phyloP scores from a whole-genome alignment of 2,888 invertebrate species.

The Hermodice carunculata region DNA sequence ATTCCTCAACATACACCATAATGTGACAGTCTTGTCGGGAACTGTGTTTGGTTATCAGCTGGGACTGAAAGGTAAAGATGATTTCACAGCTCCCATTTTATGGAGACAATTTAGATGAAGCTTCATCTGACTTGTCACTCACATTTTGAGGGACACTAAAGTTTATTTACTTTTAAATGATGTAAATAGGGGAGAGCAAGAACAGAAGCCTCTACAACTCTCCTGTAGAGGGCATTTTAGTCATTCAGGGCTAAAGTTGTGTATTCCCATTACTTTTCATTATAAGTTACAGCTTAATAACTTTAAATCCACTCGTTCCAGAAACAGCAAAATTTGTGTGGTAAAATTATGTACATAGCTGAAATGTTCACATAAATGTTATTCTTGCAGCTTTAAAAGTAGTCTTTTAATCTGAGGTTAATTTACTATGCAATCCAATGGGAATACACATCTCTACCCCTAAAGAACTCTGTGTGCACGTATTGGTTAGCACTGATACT shows the following conservation, averaged over 20 bases:
- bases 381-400: no score
- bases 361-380: no score
- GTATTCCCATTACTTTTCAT: no score
- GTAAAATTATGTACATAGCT: no score
- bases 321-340: no score
- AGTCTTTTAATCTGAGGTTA: no score
- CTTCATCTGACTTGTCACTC: background rate
- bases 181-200: background rate
- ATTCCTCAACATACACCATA: slow-evolving; percentile 56
- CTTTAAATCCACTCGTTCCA: no score
- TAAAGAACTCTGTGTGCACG: no score
- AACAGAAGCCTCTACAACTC: background rate
- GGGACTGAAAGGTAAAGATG: slow-evolving; percentile 50
- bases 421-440: no score
- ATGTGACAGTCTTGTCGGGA: slow-evolving; percentile 53
- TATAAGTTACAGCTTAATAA: no score
- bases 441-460: no score
- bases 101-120: background rate
- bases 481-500: no score
- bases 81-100: background rate
- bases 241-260: background rate
- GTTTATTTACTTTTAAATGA: background rate
- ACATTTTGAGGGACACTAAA: background rate
- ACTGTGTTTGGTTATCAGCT: slow-evolving; percentile 51
- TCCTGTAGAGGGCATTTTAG: background rate